phyloP scores from a whole-genome alignment of 2,888 invertebrate species.

The Alcis repandata region DNA sequence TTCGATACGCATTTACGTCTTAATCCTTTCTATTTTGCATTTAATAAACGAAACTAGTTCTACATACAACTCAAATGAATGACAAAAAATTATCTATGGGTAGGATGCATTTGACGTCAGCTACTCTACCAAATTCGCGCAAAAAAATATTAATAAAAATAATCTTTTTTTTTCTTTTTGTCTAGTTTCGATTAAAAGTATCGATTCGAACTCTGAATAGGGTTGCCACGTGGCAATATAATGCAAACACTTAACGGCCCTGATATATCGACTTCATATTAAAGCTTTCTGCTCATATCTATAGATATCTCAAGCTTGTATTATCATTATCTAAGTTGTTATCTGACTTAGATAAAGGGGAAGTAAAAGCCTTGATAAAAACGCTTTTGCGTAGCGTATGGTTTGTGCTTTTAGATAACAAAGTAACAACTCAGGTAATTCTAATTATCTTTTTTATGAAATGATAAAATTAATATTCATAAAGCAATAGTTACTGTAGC shows the following conservation, averaged over 20 bases:
- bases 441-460: slow-evolving; percentile 18
- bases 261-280: slow-evolving; percentile 77
- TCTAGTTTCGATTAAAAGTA: background rate
- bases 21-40: too few species aligned
- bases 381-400: slow-evolving; percentile 54
- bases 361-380: slow-evolving; percentile 80
- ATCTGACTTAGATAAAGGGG: slow-evolving; percentile 75
- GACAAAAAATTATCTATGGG: too few species aligned
- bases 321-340: slow-evolving; percentile 76
- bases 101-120: too few species aligned
- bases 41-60: too few species aligned
- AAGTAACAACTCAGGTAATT: slow-evolving; percentile 20
- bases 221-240: slow-evolving; percentile 57
- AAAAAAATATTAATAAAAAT: too few species aligned
- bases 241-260: slow-evolving; percentile 69
- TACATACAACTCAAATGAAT: too few species aligned
- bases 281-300: slow-evolving; percentile 65
- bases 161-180: background rate
- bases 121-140: too few species aligned
- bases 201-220: slow-evolving; percentile 47
- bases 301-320: slow-evolving; percentile 80
- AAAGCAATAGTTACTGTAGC: background rate
- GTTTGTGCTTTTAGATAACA: slow-evolving; percentile 34
- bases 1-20: too few species aligned
- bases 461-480: background rate